Conservation (phyloP, 2,888 invertebrate species). For the Dione vanillae region DNA sequence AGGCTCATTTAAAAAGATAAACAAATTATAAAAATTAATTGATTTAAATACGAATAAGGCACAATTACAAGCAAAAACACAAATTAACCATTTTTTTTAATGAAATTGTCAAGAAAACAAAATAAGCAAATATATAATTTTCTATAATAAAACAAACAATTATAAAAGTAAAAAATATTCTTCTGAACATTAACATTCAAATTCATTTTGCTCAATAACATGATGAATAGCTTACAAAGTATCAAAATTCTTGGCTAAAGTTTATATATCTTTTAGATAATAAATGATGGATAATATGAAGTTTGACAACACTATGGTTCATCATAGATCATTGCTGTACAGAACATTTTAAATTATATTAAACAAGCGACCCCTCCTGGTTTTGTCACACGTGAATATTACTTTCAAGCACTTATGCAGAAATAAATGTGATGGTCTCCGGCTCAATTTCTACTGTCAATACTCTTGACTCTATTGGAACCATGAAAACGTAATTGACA, state of each 20-base stretch:
- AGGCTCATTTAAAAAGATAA: no score
- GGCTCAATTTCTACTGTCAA: no score
- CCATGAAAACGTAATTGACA: no score
- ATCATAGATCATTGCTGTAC: slow-evolving; percentile 24
- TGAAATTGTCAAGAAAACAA: no score
- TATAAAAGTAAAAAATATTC: neutral
- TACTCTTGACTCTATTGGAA: no score
- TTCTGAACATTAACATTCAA: neutral
- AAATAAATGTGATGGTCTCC: no score
- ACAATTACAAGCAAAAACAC: no score
- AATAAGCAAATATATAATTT: neutral
- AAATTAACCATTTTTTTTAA: no score
- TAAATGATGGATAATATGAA: slow-evolving; percentile 35
- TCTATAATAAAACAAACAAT: neutral
- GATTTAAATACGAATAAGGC: no score
- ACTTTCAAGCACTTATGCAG: no score
- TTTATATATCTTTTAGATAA: slow-evolving; percentile 29
- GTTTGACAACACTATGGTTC: slow-evolving; percentile 25
- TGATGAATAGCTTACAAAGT: slow-evolving; percentile 25
- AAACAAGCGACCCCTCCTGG: slow-evolving; percentile 5
- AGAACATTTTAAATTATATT: slow-evolving; percentile 10
- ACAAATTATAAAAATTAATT: no score
- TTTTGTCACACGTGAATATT: neutral
- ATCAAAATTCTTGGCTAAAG: slow-evolving; percentile 19
- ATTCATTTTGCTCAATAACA: slow-evolving; percentile 15